These are phyloP conservation scores for Fabriciana adippe DNA, from an alignment of 2,888 invertebrate species.

Conservation along the genomic window DNA sequence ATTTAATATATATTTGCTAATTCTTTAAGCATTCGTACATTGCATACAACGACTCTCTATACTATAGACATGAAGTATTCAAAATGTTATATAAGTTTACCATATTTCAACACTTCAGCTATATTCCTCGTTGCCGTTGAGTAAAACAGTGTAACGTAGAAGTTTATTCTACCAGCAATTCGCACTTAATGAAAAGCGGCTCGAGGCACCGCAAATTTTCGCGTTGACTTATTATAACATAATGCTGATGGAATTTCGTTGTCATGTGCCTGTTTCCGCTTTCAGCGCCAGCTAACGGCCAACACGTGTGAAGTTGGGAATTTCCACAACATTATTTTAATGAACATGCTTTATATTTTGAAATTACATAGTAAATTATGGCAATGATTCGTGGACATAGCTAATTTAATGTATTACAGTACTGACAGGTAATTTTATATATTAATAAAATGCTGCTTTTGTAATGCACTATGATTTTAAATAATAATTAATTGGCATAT, in stretches of 20 bases:
- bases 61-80: too few species aligned
- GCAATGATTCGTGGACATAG: neutral
- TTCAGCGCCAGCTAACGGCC: slow-evolving; percentile 28
- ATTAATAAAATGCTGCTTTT: too few species aligned
- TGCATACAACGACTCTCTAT: too few species aligned
- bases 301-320: slow-evolving; percentile 45
- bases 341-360: slow-evolving; percentile 34
- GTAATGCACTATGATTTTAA: too few species aligned
- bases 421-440: too few species aligned
- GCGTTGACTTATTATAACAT: slow-evolving; percentile 65
- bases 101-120: neutral
- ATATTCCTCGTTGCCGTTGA: slow-evolving; percentile 14
- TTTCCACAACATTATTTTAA: slow-evolving; percentile 43
- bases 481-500: too few species aligned
- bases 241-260: slow-evolving; percentile 71
- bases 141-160: slow-evolving; percentile 21
- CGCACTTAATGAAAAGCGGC: slow-evolving; percentile 49
- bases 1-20: too few species aligned
- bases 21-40: too few species aligned
- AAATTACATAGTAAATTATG: slow-evolving; percentile 22
- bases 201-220: slow-evolving; percentile 58
- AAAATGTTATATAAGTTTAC: too few species aligned
- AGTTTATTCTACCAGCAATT: slow-evolving; percentile 45
- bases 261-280: slow-evolving; percentile 49
- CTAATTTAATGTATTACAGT: too few species aligned